Evolutionary conservation across 2,888 invertebrate genomes (phyloP), one percentile per base, ranked within the genome.

Genomic region (Drosophila anomalata): DNA sequence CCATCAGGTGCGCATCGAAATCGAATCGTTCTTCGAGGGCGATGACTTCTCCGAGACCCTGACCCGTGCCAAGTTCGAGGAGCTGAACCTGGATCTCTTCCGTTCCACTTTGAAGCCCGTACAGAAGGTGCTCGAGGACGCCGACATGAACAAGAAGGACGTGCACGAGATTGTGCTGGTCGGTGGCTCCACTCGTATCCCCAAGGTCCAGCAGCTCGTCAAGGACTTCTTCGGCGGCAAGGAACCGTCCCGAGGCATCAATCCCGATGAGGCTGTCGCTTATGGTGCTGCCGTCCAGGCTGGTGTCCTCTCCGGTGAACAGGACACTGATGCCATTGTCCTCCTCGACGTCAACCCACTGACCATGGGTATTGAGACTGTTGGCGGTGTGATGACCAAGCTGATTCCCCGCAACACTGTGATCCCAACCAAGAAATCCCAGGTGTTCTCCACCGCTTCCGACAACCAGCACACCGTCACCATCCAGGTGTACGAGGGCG

Each of bases 371-470:
- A 99, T 99, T 90, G 99, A 99, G 93, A 99, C 99, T 44, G 99
- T 99, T 52, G 99, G 99, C 75, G 99, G 99, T 79, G 99, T 99
- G 31, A 99, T 99, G 99, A 99, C 99, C 82, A 99, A 99, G 91
- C 94, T 99, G 59, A 99, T 99, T 91, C 96, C 97, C 58, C 94
- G 99, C 87, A 99, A 99, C 94, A 99, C 99, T 26, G 98, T 99
- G 75, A 99, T 99, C 89, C 99, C 99, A 31, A 99, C 99, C 57
- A 99, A 99, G 94, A 99, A 99, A 92, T 97, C 98, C 0, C 99
- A 99, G 93, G 98, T 99, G 91, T 99, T 99, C 95, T 98, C 99
- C 0, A 99, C 99, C 1, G 99, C 99, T 60, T 97, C 98, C 29
- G 99, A 99, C 92, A 99, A 99, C 92, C 99, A 99, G 92, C 98